Base-by-base conservation (phyloP, 2,888 invertebrate species). In the Acanthosoma haemorrhoidale region DNA sequence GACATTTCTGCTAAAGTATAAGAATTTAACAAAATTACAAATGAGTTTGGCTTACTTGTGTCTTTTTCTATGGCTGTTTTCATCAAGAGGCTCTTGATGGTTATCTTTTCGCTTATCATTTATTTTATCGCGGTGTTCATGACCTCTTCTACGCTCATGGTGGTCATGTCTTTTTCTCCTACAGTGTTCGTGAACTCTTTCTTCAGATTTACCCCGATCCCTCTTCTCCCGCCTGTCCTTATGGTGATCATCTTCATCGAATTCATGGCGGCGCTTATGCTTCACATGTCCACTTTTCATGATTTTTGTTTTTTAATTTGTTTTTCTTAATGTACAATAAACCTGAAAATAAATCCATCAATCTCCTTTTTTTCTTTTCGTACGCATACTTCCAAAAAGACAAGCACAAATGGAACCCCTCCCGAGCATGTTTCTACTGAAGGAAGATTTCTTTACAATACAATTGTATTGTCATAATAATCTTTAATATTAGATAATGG, bases 261-360 rank as follows among this genome's bases (percentile, higher is more conserved):
- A 18, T 11, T 38, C n/a, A 4, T 36, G 21, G 4, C 11, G 32
- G n/a, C 21, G 34, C 38, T n/a, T 61, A 36, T 38, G 61, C 21
- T 61, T 61, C 21, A 34, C 21, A 32, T 9, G 61, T 6, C 16
- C 9, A 18, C 36, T 36, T 61, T 61, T 61, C 61, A 61, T 61
- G 1, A 4, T 61, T 25, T 21, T n/a, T n/a, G n/a, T n/a, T n/a
- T n/a, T n/a, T n/a, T n/a, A n/a, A n/a, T n/a, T n/a, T n/a, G n/a
- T n/a, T n/a, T 1, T 29, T 51, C 51, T 51, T 13, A 25, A 25
- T 6, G n/a, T 25, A 25, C 8, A 21, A 51, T 51, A n/a, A n/a
- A 51, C 51, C 51, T 51, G 51, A 51, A 51, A 51, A 21, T 51
- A 51, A 51, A 51, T 51, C 51, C 51, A 51, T 51, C n/a, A 51